Evolutionary conservation across 2,113 vertebrate genomes (phyloP), one percentile per base, ranked within the genome.

Genomic region (Platichthys stellatus): DNA sequence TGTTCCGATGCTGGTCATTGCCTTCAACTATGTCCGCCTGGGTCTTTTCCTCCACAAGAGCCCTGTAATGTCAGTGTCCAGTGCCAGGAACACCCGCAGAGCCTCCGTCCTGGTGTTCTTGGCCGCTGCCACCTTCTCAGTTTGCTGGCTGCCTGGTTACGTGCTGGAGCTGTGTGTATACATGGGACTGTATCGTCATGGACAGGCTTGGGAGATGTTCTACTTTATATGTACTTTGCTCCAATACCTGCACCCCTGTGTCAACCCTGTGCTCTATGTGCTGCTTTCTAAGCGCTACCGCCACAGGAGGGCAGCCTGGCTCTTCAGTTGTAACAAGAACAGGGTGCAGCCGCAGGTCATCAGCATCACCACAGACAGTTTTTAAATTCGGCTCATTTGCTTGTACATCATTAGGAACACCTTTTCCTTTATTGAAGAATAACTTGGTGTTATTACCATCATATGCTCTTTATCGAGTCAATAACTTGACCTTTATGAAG

Each of bases 41-140:
- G 86, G 85, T 68, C 54, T 90, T 24, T 95, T 93, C 80, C 90
- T 95, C 51, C 92, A 93, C 78, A 94, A 86, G 88, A 93, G 92
- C 54, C 93, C 94, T 0, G 72, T 94, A 54, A 94, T 94, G 91
- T 93, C 91, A 2, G 63, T 83, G 76, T 86, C 91, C 45, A 93
- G 89, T 56, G 86, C 89, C 63, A 90, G 87, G 78, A 95, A 94
- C 82, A 94, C 88, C 18, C 88, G 89, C 58, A 89, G 90, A 47
- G 90, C 92, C 35, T 95, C 92, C n/a, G 58, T 94, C 73, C 93
- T 91, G 90, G 94, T 95, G 63, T 93, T 95, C 66, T 71, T 93
- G 89, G 94, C 90, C 10, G 87, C 91, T 12, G 93, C 83, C 26
- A 89, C 92, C n/a, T 95, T 95, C 86, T 93, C 93, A 3, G 61